Percentiles rank a stretch among this genome's conserved stretches.
Evolutionary conservation across 2,797 vertebrate genomes (phyloP).

Genomic region (Varecia variegata): DNA sequence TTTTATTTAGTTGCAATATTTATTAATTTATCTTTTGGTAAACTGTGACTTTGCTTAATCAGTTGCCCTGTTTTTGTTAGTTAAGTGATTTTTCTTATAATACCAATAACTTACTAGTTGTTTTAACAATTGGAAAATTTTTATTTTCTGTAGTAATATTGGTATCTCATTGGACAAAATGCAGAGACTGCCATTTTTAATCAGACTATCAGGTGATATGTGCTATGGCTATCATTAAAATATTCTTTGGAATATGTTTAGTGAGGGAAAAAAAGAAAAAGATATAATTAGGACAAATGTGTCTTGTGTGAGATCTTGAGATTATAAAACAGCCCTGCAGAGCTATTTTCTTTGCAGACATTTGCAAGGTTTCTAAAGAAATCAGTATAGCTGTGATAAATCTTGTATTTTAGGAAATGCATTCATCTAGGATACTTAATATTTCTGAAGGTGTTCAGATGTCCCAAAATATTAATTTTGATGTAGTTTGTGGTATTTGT

Average conservation of each 20-base stretch:
- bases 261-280: not conserved
- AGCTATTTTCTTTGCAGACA: constrained; percentile 34
- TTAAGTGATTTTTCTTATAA: not conserved
- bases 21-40: constrained; percentile 19
- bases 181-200: not conserved
- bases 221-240: not conserved
- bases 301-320: constrained; percentile 11
- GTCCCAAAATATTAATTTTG: constrained; percentile 17
- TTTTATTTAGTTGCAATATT: not conserved
- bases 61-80: not conserved
- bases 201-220: not conserved
- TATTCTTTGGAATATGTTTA: constrained; percentile 15
- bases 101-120: not conserved
- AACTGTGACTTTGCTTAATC: not conserved
- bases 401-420: constrained; percentile 54
- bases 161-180: not conserved
- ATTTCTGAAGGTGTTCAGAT: constrained; percentile 44
- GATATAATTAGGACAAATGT: not conserved
- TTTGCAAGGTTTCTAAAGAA: constrained; percentile 34
- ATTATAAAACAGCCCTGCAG: constrained; percentile 20
- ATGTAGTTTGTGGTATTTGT: not conserved
- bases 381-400: not conserved
- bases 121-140: constrained; percentile 17
- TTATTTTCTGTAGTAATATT: not conserved
- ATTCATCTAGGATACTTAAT: not conserved